Percentiles rank a stretch among this genome's conserved stretches.
Evolutionary conservation across 1,140 invertebrate species (phyloP).

Genomic region (Lasioglossum baleicum): DNA sequence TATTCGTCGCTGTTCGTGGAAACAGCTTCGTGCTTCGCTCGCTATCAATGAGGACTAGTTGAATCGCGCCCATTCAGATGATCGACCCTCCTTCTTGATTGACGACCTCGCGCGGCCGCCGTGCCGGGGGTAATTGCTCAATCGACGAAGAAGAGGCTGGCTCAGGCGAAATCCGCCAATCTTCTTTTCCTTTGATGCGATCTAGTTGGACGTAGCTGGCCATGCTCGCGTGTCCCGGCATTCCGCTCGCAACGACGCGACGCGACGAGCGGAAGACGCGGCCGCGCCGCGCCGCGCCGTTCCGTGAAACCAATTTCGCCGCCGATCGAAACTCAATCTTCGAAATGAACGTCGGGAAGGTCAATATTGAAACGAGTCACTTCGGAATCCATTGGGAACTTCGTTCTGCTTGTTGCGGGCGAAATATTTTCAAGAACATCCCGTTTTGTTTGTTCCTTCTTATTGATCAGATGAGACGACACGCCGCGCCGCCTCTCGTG

Average conservation of each 20-base stretch:
- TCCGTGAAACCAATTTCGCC: constrained; percentile 24
- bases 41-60: constrained; percentile 27
- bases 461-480: not conserved
- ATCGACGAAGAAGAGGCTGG: constrained; percentile 42
- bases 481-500: not conserved
- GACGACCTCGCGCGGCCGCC: constrained; percentile 43
- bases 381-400: constrained; percentile 30
- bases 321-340: constrained; percentile 45
- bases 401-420: not conserved
- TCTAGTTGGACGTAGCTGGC: constrained; percentile 10
- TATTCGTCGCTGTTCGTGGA: not conserved
- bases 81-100: constrained; percentile 31
- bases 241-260: constrained; percentile 14
- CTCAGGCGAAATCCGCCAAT: constrained; percentile 30
- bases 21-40: constrained; percentile 27
- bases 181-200: constrained; percentile 41
- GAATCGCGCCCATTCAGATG: constrained; percentile 29
- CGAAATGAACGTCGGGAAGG: constrained; percentile 42
- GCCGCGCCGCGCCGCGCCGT: too few species aligned
- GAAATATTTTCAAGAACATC: constrained; percentile 10
- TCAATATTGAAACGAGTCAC: constrained; percentile 40
- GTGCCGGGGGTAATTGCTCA: constrained; percentile 48
- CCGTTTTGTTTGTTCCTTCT: not conserved
- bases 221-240: constrained; percentile 35
- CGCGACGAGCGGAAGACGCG: too few species aligned